Conservation (phyloP, 1,140 invertebrate genomes). For the Asbolus verrucosus region DNA sequence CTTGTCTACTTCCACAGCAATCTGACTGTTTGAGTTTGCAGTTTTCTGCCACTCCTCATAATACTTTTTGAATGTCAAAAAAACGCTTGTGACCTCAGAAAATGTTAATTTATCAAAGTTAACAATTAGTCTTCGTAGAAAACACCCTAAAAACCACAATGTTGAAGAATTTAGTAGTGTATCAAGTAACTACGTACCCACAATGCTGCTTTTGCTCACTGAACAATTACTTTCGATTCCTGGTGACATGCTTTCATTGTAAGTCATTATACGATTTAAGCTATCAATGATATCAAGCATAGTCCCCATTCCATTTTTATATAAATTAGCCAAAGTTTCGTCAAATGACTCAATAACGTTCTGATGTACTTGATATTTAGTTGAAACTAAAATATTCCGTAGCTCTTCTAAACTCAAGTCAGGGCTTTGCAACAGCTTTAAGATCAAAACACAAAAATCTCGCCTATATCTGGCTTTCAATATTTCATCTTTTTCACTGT, state of each 20-base stretch:
- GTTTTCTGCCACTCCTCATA: conserved; percentile 68
- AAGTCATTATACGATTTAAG: conserved; percentile 67
- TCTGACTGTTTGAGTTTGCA: conserved; percentile 46
- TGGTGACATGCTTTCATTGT: conserved; percentile 51
- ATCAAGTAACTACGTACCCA: conserved; percentile 58
- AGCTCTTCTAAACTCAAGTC: conserved; percentile 75
- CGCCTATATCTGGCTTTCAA: conserved; percentile 63
- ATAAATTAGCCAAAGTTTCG: conserved; percentile 68
- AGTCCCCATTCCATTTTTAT: conserved; percentile 70
- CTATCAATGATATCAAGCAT: conserved; percentile 74
- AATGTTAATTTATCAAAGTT: conserved; percentile 87
- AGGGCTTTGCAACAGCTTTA: conserved; percentile 76
- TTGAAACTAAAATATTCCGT: conserved; percentile 68
- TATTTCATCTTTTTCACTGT: conserved; percentile 57
- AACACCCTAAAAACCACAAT: conserved; percentile 74
- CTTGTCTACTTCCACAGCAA: conserved; percentile 39
- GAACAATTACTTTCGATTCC: conserved; percentile 53
- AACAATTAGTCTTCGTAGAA: conserved; percentile 82
- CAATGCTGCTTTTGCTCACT: conserved; percentile 65
- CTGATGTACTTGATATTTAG: conserved; percentile 68
- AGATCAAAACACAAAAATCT: conserved; percentile 72
- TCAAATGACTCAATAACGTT: conserved; percentile 68
- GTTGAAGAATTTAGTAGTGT: conserved; percentile 60
- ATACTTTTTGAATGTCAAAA: conserved; percentile 75
- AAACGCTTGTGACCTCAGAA: conserved; percentile 79